These are phyloP conservation scores for Gymnoscopelus braueri DNA, from an alignment of 2,797 vertebrate species.

Conservation along the genomic window DNA sequence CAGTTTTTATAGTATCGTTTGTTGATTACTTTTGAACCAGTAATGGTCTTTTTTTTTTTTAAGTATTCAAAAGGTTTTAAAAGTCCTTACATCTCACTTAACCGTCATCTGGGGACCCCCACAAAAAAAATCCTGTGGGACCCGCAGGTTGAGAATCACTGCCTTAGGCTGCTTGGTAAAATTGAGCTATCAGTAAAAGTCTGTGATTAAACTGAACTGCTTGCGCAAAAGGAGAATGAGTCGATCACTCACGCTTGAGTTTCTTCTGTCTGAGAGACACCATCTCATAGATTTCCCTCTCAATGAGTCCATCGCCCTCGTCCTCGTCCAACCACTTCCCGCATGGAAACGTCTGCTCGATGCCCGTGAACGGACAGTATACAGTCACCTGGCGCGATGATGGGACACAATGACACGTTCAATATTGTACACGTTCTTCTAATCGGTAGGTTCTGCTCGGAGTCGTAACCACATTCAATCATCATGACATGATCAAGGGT, in stretches of 20 bases:
- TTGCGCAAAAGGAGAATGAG: background rate
- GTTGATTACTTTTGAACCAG: no score
- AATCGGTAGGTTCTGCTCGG: no score
- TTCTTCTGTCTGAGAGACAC: conserved; percentile 92
- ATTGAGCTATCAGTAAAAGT: background rate
- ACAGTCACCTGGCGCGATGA: conserved; percentile 85
- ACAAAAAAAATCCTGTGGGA: no score
- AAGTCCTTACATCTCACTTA: no score
- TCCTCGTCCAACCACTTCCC: conserved; percentile 96
- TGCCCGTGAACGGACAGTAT: conserved; percentile 95
- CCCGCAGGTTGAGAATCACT: no score
- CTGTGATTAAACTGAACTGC: background rate
- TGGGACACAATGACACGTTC: background rate
- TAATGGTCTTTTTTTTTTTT: no score
- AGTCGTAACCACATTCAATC: no score
- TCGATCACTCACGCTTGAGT: conserved; percentile 87
- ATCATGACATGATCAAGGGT: no score
- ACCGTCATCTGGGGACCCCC: no score
- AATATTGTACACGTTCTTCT: no score
- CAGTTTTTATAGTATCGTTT: no score
- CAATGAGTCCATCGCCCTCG: conserved; percentile 92
- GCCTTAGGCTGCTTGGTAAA: background rate
- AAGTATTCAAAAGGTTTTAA: no score
- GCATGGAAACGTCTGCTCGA: conserved; percentile 96
- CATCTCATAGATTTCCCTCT: conserved; percentile 97